phyloP scores from a whole-genome alignment of 2,888 invertebrate genomes.

The Blastobasis adustella region DNA sequence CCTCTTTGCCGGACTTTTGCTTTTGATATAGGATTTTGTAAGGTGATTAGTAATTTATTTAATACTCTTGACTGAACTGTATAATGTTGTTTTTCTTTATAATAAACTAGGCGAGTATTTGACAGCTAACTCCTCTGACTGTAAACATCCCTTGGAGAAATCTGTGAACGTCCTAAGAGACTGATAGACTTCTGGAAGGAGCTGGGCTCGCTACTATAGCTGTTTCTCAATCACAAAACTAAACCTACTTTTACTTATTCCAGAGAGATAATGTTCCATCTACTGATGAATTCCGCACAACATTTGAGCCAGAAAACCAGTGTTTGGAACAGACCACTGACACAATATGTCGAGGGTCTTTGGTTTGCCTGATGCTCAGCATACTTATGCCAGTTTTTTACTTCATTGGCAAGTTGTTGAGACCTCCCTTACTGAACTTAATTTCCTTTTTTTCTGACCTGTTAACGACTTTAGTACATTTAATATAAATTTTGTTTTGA shows the following conservation, averaged over 20 bases:
- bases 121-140: no score
- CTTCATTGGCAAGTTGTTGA: constrained; percentile 27
- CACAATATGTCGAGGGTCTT: constrained; percentile 5
- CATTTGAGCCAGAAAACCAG: constrained; percentile 17
- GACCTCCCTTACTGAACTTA: not conserved
- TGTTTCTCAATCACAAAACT: no score
- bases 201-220: no score
- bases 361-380: constrained; percentile 26
- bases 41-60: constrained; percentile 19
- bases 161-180: no score
- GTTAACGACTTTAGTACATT: not conserved
- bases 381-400: constrained; percentile 30
- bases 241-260: constrained; percentile 4
- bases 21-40: constrained; percentile 40
- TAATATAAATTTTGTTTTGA: not conserved
- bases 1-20: constrained; percentile 42
- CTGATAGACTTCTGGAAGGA: no score
- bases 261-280: constrained; percentile 25
- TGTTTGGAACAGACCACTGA: constrained; percentile 12
- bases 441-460: not conserved
- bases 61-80: no score
- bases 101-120: no score
- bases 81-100: no score
- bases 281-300: constrained; percentile 31
- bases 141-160: no score